phyloP scores from a whole-genome alignment of 2,797 vertebrate species.

The Xyrichtys novacula region DNA sequence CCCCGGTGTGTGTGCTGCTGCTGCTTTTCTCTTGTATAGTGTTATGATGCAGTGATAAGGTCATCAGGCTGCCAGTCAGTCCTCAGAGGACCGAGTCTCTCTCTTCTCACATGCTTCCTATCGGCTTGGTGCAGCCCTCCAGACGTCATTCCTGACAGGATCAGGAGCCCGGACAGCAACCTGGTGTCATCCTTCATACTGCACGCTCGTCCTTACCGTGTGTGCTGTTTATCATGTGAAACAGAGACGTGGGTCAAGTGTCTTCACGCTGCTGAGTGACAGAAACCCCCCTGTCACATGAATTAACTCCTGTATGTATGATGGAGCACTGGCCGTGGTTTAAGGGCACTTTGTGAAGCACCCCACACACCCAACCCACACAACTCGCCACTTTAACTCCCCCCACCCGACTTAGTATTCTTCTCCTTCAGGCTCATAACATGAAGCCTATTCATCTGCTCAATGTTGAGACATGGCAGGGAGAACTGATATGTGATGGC shows the following conservation, averaged over 20 bases:
- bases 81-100: slow-evolving; percentile 40
- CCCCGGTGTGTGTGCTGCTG: slow-evolving; percentile 10
- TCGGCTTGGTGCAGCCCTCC: slow-evolving; percentile 38
- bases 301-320: slow-evolving; percentile 72
- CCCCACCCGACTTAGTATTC: slow-evolving; percentile 42
- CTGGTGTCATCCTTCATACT: slow-evolving; percentile 34
- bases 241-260: slow-evolving; percentile 67
- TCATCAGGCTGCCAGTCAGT: slow-evolving; percentile 62
- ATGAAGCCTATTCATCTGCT: slow-evolving; percentile 79
- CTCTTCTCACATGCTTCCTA: background rate
- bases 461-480: slow-evolving; percentile 73
- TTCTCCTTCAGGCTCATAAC: slow-evolving; percentile 71
- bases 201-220: slow-evolving; percentile 11
- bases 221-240: slow-evolving; percentile 73
- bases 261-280: slow-evolving; percentile 65
- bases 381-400: slow-evolving; percentile 31
- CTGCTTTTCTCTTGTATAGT: slow-evolving; percentile 45
- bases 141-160: slow-evolving; percentile 47
- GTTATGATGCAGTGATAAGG: slow-evolving; percentile 71
- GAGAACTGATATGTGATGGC: slow-evolving; percentile 75
- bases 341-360: slow-evolving; percentile 60
- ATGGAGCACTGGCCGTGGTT: slow-evolving; percentile 72
- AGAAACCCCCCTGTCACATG: slow-evolving; percentile 76
- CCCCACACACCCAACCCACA: slow-evolving; percentile 1
- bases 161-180: slow-evolving; percentile 34